These are phyloP conservation scores for Luperina testacea DNA, from an alignment of 2,888 invertebrate genomes.

Conservation along the genomic window DNA sequence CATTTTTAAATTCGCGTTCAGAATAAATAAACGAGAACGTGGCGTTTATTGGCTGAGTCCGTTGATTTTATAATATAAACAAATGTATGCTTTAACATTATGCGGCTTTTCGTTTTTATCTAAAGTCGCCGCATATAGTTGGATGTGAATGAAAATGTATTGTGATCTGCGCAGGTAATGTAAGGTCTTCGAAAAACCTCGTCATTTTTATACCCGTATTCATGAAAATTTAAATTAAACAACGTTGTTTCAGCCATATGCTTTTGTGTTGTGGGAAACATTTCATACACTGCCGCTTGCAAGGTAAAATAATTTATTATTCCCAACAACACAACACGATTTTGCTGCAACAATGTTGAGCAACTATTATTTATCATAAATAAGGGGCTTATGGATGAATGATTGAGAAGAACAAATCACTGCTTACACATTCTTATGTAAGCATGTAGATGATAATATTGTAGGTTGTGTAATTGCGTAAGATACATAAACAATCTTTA, in stretches of 20 bases:
- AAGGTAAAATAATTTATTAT: background rate
- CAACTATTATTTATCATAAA: background rate
- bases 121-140: conserved; percentile 16
- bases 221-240: background rate
- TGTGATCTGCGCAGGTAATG: background rate
- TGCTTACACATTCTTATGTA: background rate
- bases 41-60: conserved; percentile 61
- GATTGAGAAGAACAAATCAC: background rate
- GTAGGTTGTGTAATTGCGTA: background rate
- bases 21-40: conserved; percentile 58
- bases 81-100: conserved; percentile 38
- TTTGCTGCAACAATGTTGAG: background rate
- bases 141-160: conserved; percentile 34
- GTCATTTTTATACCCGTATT: background rate
- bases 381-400: background rate
- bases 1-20: conserved; percentile 52
- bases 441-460: background rate
- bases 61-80: conserved; percentile 54
- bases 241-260: background rate
- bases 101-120: conserved; percentile 40
- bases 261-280: background rate
- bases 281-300: background rate
- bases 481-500: background rate
- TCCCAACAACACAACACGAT: background rate
- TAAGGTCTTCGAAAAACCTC: background rate